Base-by-base conservation (phyloP, 1,140 invertebrate genomes). In the Brachionus koreanus region DNA sequence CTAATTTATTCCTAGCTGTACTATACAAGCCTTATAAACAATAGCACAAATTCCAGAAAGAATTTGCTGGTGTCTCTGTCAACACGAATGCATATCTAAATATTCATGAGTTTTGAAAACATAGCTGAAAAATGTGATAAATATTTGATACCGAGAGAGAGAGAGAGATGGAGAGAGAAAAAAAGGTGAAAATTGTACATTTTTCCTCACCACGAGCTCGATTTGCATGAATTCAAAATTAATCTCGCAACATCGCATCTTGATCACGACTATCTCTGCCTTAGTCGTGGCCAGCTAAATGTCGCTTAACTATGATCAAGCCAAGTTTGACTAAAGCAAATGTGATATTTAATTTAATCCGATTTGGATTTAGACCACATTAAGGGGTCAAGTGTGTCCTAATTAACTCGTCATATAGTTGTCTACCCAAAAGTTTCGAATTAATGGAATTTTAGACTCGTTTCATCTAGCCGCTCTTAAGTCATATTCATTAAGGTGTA, bases 351-450 rank as follows among this genome's bases (percentile, higher is more conserved):
- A 69, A 42, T 10, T 43, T 42, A 74, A 74, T 74, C 69, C 39
- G 69, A 74, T 74, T 74, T 46, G 16, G 42, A 74, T 46, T 74
- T 43, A 49, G 65, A 69, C 33, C 65, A 69, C 35, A 74, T 46
- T 46, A 74, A 74, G 29, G 69, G 69, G 69, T 74, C 69, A 74
- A 74, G 69, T 74, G 69, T 29, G 69, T 23, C 39, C 42, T 74
- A 46, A 74, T 74, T 46, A 69, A 23, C 16, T 37, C 33, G 37
- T n/a, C 16, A 33, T 35, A 35, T 65, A 10, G 65, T 39, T 35
- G 65, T 69, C 65, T 39, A 69, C 37, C 65, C 10, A 35, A 42
- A 29, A 69, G 65, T 69, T 69, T 69, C 65, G 37, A 42, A 37
- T 37, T 19, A 39, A 37, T 69, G 33, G 33, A 65, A 65, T 33